Base-by-base conservation (phyloP, 2,888 invertebrate species). In the Dicyrtomina minuta region DNA sequence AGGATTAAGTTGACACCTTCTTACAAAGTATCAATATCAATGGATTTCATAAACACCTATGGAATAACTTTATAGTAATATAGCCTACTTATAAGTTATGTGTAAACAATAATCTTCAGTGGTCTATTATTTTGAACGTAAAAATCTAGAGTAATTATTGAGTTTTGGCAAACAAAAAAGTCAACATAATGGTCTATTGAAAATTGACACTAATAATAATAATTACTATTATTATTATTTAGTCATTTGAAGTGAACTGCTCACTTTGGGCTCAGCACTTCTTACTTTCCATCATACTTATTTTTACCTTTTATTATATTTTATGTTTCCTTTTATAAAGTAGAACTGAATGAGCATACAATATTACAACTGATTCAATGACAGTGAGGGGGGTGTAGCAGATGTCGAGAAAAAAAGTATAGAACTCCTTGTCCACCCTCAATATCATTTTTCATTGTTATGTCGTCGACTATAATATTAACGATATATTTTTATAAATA, bases 251-350 rank as follows among this genome's bases (percentile, higher is more conserved):
- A 62, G 49, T 26, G 62, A 62, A 44, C 49, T 62, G 62, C 62
- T 65, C 53, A 53, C 53, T 65, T 65, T 65, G 64, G 64, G 64
- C 64, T 53, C 53, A 65, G 64, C 22, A 65, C 51, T 53, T 53
- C 41, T 27, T 33, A 8, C 33, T 33, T 8, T 13, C 53, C 20
- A 46, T 49, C 24, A 44, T 17, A 49, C 33, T 39, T 39, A 33
- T 8, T 3, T n/a, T 58, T 39, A 22, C 44, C 33, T 33, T 3
- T 33, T 33, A 33, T 8, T 8, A 33, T 33, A 5, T n/a, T n/a
- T n/a, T 33, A 5, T 33, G 33, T 33, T 33, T 33, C 33, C 33
- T 33, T 33, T 33, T 8, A 33, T 33, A 33, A 33, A 3, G 33
- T 33, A 41, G 60, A 43, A 22, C 39, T 53, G 41, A 65, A 65